A percentile compares a stretch with the other conserved stretches of the same genome.
phyloP scores from a whole-genome alignment of 2,113 vertebrate species.

The Grus americana region DNA sequence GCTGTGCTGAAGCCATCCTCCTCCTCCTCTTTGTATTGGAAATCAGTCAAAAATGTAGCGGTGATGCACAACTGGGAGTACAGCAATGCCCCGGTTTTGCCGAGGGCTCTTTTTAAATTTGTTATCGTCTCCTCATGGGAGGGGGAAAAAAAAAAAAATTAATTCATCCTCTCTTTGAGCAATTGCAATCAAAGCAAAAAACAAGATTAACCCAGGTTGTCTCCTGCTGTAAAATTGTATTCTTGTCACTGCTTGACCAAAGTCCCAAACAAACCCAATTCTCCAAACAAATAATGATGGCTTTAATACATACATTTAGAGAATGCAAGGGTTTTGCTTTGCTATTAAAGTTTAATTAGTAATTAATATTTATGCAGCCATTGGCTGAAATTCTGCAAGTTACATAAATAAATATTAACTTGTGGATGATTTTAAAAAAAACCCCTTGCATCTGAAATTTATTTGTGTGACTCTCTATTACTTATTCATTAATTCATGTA shows the following conservation, averaged over 20 bases:
- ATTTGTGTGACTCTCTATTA: slow-evolving; percentile 55
- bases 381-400: slow-evolving; percentile 35
- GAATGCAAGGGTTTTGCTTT: slow-evolving; percentile 33
- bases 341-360: slow-evolving; percentile 73
- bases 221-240: not conserved
- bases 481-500: slow-evolving; percentile 60
- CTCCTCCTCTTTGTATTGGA: not conserved
- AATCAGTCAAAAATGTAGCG: not conserved
- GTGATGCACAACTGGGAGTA: not conserved
- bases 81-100: not conserved
- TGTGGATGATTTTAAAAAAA: not conserved
- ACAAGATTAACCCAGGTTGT: not conserved
- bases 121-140: not conserved
- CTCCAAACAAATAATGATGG: not conserved
- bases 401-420: slow-evolving; percentile 79
- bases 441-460: slow-evolving; percentile 30
- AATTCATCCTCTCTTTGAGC: not conserved
- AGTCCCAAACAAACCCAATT: slow-evolving; percentile 13
- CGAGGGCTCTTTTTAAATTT: not conserved
- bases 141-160: not conserved
- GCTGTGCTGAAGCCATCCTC: not conserved
- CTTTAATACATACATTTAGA: slow-evolving; percentile 24
- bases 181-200: slow-evolving; percentile 1
- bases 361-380: slow-evolving; percentile 77
- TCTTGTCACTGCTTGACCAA: not conserved